These are phyloP conservation scores for Opisthograptis luteolata DNA, from an alignment of 2,888 invertebrate genomes.

Conservation along the genomic window DNA sequence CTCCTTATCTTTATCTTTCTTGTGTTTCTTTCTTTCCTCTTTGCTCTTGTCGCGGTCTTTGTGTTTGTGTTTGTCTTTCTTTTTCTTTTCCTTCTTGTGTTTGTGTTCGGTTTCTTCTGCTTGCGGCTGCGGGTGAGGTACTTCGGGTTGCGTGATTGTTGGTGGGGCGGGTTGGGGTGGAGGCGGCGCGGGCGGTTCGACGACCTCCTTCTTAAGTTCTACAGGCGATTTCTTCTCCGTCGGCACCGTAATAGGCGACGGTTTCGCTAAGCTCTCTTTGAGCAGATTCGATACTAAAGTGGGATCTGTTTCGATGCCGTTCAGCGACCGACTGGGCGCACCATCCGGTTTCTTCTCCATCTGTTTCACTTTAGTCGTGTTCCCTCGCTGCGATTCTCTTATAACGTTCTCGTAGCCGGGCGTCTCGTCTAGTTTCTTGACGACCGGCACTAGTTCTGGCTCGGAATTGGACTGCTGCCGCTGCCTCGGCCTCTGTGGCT, in stretches of 20 bases:
- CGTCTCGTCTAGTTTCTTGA: constrained; percentile 86
- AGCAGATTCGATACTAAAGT: constrained; percentile 88
- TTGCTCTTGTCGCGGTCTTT: constrained; percentile 90
- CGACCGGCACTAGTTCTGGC: constrained; percentile 85
- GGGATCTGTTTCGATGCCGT: constrained; percentile 89
- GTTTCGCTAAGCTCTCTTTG: constrained; percentile 86
- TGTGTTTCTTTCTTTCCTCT: constrained; percentile 89
- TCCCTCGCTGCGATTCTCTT: constrained; percentile 79
- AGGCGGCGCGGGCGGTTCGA: constrained; percentile 52
- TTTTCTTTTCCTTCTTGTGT: constrained; percentile 88
- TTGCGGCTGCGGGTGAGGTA: constrained; percentile 36
- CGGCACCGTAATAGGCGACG: constrained; percentile 72
- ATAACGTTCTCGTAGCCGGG: constrained; percentile 86
- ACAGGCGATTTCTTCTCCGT: constrained; percentile 67
- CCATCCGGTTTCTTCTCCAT: constrained; percentile 69
- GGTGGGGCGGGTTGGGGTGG: constrained; percentile 37
- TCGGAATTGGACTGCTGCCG: constrained; percentile 81
- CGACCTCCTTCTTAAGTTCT: constrained; percentile 58
- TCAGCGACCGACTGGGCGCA: constrained; percentile 63
- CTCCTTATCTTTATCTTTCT: constrained; percentile 86
- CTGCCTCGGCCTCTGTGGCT: constrained; percentile 57
- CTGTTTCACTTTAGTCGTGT: constrained; percentile 57
- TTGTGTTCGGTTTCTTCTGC: constrained; percentile 64
- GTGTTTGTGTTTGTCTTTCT: constrained; percentile 92
- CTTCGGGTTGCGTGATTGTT: constrained; percentile 34